Percentiles rank a stretch among this genome's conserved stretches.
Evolutionary conservation across 2,113 vertebrate species (phyloP).

Genomic region (Cyanoramphus novaezelandiae): DNA sequence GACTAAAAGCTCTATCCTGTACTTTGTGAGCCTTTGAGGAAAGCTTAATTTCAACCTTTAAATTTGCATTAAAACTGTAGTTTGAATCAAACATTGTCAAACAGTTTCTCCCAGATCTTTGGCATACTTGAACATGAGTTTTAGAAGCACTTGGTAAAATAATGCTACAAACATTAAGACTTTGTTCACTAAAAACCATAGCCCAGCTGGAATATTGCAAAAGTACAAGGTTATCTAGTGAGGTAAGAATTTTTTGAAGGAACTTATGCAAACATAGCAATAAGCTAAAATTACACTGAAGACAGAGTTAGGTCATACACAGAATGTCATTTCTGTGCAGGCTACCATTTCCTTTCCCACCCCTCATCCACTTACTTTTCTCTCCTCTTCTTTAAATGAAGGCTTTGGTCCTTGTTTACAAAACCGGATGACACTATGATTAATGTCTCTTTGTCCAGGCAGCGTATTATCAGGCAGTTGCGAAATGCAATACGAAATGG

Average conservation of each 20-base stretch:
- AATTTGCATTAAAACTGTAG: background rate
- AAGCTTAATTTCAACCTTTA: background rate
- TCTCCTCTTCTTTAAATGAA: constrained; percentile 5
- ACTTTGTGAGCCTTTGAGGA: background rate
- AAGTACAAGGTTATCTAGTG: background rate
- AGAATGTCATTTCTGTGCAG: background rate
- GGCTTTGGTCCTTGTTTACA: constrained; percentile 44
- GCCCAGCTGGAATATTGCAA: background rate
- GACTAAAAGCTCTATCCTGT: background rate
- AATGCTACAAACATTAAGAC: background rate
- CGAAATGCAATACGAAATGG: constrained; percentile 44
- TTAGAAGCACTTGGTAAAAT: background rate
- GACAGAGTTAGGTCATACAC: background rate
- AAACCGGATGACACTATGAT: background rate
- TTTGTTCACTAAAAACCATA: background rate
- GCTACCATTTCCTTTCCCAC: background rate
- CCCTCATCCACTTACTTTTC: background rate
- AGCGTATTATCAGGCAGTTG: constrained; percentile 21
- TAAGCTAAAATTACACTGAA: background rate
- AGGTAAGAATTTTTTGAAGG: background rate
- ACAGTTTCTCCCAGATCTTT: background rate
- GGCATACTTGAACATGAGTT: background rate
- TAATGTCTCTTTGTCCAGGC: constrained; percentile 11
- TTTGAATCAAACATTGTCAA: background rate
- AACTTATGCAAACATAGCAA: background rate